Percentiles rank a stretch among this genome's conserved stretches.
These are phyloP conservation scores for Camelus dromedarius DNA, from an alignment of 2,113 vertebrate species.

Conservation along the genomic window DNA sequence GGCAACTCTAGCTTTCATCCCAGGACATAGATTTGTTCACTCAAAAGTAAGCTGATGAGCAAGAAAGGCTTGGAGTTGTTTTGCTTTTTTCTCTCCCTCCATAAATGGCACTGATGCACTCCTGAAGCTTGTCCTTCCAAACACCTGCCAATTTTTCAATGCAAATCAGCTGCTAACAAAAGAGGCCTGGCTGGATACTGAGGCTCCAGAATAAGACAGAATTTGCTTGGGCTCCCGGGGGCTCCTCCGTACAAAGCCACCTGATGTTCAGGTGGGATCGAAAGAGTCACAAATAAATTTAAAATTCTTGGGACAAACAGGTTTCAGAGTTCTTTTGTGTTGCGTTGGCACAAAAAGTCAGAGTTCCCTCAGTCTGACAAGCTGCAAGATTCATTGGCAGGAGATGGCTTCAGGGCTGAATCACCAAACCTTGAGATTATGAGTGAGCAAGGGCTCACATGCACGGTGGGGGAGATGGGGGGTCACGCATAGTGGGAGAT, in stretches of 20 bases:
- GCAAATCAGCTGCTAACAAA: neutral
- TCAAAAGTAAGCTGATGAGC: neutral
- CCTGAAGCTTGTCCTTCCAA: neutral
- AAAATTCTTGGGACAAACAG: neutral
- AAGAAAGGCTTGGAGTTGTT: neutral
- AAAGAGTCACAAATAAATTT: neutral
- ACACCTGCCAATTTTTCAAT: neutral
- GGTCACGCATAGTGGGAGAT: neutral
- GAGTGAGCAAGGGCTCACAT: neutral
- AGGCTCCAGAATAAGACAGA: fast-evolving
- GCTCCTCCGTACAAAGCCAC: neutral
- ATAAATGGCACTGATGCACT: neutral
- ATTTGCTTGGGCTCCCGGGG: neutral
- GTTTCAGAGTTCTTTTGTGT: neutral
- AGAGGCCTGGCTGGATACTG: neutral
- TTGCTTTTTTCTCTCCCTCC: neutral
- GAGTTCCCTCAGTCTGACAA: neutral
- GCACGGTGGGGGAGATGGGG: fast-evolving
- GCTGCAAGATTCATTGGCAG: neutral
- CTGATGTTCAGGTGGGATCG: neutral
- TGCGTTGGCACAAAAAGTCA: neutral
- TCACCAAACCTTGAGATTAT: neutral
- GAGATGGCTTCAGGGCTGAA: neutral
- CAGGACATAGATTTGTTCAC: neutral
- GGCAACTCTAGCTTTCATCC: fast-evolving